phyloP scores from a whole-genome alignment of 2,113 vertebrate species.

The Anolis carolinensis region DNA sequence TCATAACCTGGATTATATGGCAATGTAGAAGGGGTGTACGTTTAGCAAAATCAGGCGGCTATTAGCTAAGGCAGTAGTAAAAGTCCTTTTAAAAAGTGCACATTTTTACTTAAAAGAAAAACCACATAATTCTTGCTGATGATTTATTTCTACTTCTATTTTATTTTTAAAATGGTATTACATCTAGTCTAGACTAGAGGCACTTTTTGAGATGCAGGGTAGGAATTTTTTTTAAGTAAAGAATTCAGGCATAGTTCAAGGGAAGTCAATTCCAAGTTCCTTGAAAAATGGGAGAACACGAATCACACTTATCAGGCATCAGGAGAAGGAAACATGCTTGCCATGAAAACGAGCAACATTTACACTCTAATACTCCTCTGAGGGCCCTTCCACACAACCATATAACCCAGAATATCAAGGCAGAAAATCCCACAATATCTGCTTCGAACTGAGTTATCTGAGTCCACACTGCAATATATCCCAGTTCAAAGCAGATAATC shows the following conservation, averaged over 20 bases:
- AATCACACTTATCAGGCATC: constrained; percentile 35
- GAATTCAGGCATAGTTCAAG: constrained; percentile 37
- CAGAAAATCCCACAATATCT: too few relatives aligned
- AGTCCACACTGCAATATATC: too few relatives aligned
- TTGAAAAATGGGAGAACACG: constrained; percentile 40
- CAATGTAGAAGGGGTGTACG: too few relatives aligned
- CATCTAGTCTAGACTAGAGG: neutral
- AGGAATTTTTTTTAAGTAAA: constrained; percentile 14
- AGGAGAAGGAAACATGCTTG: constrained; percentile 28
- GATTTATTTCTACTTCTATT: neutral
- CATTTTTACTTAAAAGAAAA: neutral
- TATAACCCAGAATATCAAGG: too few relatives aligned
- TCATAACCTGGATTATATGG: too few relatives aligned
- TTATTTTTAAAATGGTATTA: too few relatives aligned
- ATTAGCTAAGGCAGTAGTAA: neutral
- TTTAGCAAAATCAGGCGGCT: constrained; percentile 10
- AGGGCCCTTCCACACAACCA: too few relatives aligned
- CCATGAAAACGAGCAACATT: constrained; percentile 37
- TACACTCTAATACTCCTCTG: neutral
- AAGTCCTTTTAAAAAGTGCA: rapidly evolving
- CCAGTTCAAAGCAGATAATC: too few relatives aligned
- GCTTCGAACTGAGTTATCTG: too few relatives aligned
- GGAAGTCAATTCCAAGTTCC: constrained; percentile 41
- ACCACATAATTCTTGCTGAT: neutral
- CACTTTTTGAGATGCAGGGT: constrained; percentile 8